Conservation (phyloP, 2,888 invertebrate genomes). For the Pasiphila rectangulata region DNA sequence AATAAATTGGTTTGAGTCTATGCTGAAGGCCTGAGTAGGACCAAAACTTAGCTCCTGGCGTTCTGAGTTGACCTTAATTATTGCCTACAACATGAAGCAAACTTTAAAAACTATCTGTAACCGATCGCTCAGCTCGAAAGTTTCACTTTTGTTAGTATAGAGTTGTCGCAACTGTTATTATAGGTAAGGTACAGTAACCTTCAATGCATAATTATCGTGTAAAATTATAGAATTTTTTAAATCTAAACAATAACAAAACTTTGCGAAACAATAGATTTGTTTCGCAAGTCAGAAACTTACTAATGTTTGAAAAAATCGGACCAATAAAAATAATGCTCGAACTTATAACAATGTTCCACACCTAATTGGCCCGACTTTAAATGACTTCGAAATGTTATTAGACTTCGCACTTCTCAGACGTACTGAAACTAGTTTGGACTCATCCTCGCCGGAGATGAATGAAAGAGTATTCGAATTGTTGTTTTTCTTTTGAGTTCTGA, state of each 20-base stretch:
- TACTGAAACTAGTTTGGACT: conserved; percentile 43
- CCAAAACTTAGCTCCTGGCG: no score
- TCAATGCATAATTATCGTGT: no score
- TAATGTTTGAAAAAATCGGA: conserved; percentile 10
- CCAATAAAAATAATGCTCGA: conserved; percentile 23
- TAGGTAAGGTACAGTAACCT: no score
- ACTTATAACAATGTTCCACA: conserved; percentile 32
- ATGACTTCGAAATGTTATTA: conserved; percentile 46
- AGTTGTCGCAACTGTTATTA: background rate
- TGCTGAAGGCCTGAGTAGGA: no score
- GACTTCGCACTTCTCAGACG: conserved; percentile 37
- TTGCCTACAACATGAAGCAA: no score
- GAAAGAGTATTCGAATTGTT: conserved; percentile 2
- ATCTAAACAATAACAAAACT: conserved; percentile 13
- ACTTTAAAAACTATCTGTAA: no score
- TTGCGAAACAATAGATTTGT: conserved; percentile 11
- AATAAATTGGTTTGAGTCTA: no score
- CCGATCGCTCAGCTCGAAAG: no score
- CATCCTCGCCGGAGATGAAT: conserved; percentile 28
- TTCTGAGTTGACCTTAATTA: no score
- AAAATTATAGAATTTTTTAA: conserved; percentile 3
- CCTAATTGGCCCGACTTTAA: conserved; percentile 43
- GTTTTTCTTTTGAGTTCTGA: conserved; percentile 4
- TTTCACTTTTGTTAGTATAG: no score
- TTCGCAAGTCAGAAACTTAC: background rate